Conservation (phyloP, 2,888 invertebrate genomes). For the Drosophila quinaria region DNA sequence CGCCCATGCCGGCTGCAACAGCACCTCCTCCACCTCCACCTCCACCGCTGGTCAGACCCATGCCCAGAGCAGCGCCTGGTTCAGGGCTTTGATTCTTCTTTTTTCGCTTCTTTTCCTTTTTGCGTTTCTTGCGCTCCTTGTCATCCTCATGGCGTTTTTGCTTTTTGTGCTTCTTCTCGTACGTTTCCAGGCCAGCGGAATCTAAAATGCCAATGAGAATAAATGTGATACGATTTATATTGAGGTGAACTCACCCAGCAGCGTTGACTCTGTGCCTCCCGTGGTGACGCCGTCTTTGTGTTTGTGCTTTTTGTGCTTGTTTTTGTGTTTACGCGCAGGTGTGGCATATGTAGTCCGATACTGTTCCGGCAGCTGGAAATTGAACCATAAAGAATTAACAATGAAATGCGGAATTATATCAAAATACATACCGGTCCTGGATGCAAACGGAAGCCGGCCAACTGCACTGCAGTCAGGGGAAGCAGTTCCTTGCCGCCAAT, state of each 20-base stretch:
- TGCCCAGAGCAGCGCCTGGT: slow-evolving; percentile 83
- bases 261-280: slow-evolving; percentile 89
- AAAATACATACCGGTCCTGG: slow-evolving; percentile 90
- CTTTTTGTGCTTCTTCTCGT: slow-evolving; percentile 98
- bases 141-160: slow-evolving; percentile 97
- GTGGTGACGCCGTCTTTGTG: slow-evolving; percentile 94
- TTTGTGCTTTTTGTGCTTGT: slow-evolving; percentile 97
- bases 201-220: slow-evolving; percentile 83
- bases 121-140: slow-evolving; percentile 96
- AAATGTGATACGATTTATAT: neutral
- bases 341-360: slow-evolving; percentile 96
- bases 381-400: neutral
- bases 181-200: slow-evolving; percentile 91
- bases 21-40: slow-evolving; percentile 55
- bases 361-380: slow-evolving; percentile 93
- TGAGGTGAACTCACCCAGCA: slow-evolving; percentile 87
- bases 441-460: slow-evolving; percentile 97
- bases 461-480: slow-evolving; percentile 93
- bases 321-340: slow-evolving; percentile 97
- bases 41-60: slow-evolving; percentile 52
- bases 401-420: neutral
- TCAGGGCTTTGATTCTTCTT: slow-evolving; percentile 97
- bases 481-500: slow-evolving; percentile 96
- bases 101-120: slow-evolving; percentile 98
- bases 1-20: slow-evolving; percentile 36